Conservation (phyloP, 2,888 invertebrate genomes). For the Drosophila yooni region DNA sequence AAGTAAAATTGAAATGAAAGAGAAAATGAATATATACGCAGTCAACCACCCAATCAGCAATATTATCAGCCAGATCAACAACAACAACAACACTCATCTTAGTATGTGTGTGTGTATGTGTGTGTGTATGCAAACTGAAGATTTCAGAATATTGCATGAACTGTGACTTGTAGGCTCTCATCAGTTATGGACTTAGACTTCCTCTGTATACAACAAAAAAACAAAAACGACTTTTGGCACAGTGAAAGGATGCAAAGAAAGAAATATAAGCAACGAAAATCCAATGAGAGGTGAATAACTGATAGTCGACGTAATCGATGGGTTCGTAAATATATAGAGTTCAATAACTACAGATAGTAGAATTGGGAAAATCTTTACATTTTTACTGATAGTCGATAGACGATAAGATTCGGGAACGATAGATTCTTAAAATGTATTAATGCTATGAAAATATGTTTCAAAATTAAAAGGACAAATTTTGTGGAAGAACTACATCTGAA, state of each 20-base stretch:
- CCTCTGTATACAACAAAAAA: background rate
- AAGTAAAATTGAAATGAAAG: slow-evolving; percentile 38
- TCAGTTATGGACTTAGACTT: slow-evolving; percentile 7
- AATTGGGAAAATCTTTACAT: background rate
- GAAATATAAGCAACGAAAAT: background rate
- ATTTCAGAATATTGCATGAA: slow-evolving; percentile 36
- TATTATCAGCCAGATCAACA: slow-evolving; percentile 46
- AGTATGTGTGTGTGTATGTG: too few relatives aligned
- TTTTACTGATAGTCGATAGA: background rate
- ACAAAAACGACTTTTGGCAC: background rate
- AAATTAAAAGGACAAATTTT: too few relatives aligned
- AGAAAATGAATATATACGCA: slow-evolving; percentile 43
- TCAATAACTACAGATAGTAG: background rate
- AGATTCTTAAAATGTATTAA: too few relatives aligned
- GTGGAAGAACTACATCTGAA: too few relatives aligned
- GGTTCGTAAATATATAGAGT: background rate
- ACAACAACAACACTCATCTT: slow-evolving; percentile 31
- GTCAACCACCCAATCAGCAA: slow-evolving; percentile 57
- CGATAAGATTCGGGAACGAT: background rate
- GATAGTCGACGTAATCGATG: too few relatives aligned
- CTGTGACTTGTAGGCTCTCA: slow-evolving; percentile 11
- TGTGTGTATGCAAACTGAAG: slow-evolving; percentile 23
- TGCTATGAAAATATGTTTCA: too few relatives aligned
- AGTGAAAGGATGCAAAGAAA: background rate
- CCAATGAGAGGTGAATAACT: background rate